phyloP scores from a whole-genome alignment of 1,140 invertebrate genomes.

The Paraescarpia echinospica region DNA sequence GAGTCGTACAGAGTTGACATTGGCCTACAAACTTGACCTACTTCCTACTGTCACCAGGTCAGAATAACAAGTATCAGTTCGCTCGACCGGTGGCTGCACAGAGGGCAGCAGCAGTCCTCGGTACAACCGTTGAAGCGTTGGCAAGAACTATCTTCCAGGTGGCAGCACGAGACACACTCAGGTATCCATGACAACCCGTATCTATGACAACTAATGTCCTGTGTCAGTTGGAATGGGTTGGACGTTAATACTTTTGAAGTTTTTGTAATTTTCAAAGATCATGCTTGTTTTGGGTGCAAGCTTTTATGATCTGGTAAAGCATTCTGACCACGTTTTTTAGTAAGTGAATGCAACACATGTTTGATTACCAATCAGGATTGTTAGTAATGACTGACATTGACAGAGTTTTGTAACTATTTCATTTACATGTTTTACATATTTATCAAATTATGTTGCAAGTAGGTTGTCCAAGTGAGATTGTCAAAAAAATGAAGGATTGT shows the following conservation, averaged over 20 bases:
- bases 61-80: constrained; percentile 73
- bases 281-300: not conserved
- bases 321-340: too few relatives aligned
- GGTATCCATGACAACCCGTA: constrained; percentile 8
- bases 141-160: constrained; percentile 69
- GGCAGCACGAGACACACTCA: not conserved
- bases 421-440: too few relatives aligned
- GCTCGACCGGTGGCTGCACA: constrained; percentile 78
- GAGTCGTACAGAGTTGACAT: not conserved
- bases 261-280: not conserved
- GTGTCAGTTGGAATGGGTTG: not conserved
- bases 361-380: too few relatives aligned
- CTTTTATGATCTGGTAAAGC: not conserved
- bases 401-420: too few relatives aligned
- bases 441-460: too few relatives aligned
- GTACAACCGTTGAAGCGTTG: constrained; percentile 80
- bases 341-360: too few relatives aligned
- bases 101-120: constrained; percentile 78
- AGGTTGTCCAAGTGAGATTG: too few relatives aligned
- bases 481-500: too few relatives aligned
- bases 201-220: not conserved
- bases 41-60: constrained; percentile 36
- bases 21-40: not conserved
- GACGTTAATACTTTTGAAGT: not conserved
- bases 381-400: too few relatives aligned